A percentile compares a stretch with the other conserved stretches of the same genome.
phyloP scores from a whole-genome alignment of 1,140 invertebrate species.

The Listronotus oregonensis region DNA sequence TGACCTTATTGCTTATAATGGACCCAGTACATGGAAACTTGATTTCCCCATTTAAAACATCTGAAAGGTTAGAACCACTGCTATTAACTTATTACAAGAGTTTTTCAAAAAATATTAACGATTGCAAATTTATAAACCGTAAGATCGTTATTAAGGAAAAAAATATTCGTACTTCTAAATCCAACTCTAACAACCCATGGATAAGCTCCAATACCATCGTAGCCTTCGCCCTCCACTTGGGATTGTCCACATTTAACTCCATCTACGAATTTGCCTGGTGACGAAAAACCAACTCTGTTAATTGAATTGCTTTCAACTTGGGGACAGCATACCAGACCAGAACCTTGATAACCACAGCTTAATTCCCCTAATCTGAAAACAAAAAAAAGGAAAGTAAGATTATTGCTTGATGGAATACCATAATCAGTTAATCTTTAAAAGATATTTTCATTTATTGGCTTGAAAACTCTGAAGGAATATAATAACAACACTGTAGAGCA shows the following conservation, averaged over 20 bases:
- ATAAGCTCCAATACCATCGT: constrained; percentile 67
- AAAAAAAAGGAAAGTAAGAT: too few relatives aligned
- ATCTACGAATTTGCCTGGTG: constrained; percentile 40
- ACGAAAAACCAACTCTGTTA: constrained; percentile 8
- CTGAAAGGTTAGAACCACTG: constrained; percentile 50
- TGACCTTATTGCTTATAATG: constrained; percentile 64
- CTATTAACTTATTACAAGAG: neutral
- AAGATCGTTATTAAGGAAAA: too few relatives aligned
- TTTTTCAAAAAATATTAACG: too few relatives aligned
- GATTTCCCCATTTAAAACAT: constrained; percentile 63
- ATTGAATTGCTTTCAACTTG: constrained; percentile 28
- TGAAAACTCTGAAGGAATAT: too few relatives aligned
- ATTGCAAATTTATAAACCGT: too few relatives aligned
- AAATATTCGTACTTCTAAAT: constrained; percentile 62
- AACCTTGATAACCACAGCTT: constrained; percentile 56
- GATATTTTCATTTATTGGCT: too few relatives aligned
- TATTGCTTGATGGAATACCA: too few relatives aligned
- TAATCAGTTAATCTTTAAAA: too few relatives aligned
- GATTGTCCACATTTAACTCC: constrained; percentile 63
- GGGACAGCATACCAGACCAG: constrained; percentile 57
- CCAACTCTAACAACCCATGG: constrained; percentile 70
- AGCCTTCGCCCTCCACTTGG: constrained; percentile 66
- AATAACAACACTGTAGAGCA: too few relatives aligned
- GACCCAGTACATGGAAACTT: constrained; percentile 72
- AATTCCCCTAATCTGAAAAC: constrained; percentile 51